Evolutionary conservation across 1,140 invertebrate species (phyloP), one percentile per base, ranked within the genome.

Genomic region (Drosophila trapezifrons): DNA sequence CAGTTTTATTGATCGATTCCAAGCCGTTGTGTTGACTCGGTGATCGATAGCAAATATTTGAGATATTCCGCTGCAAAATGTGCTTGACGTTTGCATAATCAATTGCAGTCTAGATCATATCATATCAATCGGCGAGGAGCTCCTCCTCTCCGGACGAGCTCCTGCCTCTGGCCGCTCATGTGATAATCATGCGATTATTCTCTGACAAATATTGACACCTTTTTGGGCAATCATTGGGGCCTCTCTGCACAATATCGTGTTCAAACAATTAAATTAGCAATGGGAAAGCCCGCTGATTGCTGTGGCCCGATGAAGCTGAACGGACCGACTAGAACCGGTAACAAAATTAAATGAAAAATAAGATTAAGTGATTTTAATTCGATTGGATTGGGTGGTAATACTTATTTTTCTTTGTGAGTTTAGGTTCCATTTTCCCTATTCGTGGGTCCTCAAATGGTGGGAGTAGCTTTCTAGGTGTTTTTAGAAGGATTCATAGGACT

Each of bases 131-230:
- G 43, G 17, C 6, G n/a, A 32, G 13, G 54, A 43, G 69, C 58
- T 52, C 62, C 65, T 71, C 37, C 65, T 64, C 22, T 25, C 56
- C 13, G 25, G 20, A 17, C 35, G 25, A 35, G 12, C 51, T 54
- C 29, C 5, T 4, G 32, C 12, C 4, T 12, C 32, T 37, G 32
- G 32, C 27, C 42, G 56, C 76, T 60, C 66, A 80, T 80, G 66
- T 64, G 67, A 64, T 73, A 71, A 51, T 60, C 81, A 84, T 80
- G 55, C 59, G 72, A 75, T 65, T 75, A 64, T 35, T 55, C 32
- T 38, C 43, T 60, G 69, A 12, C 20, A 20, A 40, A 63, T 55
- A 81, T 81, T 85, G 76, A 46, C 81, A 85, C 81, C 52, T 85
- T 74, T 62, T 55, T 57, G 52, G 37, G 66, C 52, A 27, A 71